These are phyloP conservation scores for Stigmatopora argus DNA, from an alignment of 2,113 vertebrate genomes.

Conservation along the genomic window DNA sequence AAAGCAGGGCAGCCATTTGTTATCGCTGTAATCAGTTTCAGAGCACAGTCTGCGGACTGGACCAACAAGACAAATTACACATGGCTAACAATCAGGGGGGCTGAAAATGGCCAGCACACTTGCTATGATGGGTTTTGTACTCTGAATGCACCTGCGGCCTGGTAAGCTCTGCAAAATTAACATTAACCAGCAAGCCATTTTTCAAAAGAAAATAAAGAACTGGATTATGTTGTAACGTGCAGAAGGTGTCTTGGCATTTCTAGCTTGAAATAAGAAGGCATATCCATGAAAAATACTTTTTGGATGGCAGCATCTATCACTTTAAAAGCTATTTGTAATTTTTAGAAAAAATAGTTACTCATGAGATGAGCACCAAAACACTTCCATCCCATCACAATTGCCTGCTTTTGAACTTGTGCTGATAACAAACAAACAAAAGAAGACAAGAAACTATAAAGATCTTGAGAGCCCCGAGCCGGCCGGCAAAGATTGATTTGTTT, in stretches of 20 bases:
- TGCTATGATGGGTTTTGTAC: slow-evolving; percentile 62
- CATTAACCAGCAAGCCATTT: slow-evolving; percentile 49
- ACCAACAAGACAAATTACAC: slow-evolving; percentile 66
- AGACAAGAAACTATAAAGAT: neutral
- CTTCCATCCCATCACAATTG: too few species aligned
- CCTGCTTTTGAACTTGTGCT: too few species aligned
- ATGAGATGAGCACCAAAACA: too few species aligned
- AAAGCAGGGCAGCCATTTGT: slow-evolving; percentile 63
- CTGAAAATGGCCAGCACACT: slow-evolving; percentile 56
- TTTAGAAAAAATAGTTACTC: too few species aligned
- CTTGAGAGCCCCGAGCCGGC: neutral
- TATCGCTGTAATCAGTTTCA: slow-evolving; percentile 71
- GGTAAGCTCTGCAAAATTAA: slow-evolving; percentile 66
- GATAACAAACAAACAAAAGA: neutral
- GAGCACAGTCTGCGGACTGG: slow-evolving; percentile 53
- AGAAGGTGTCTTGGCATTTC: too few species aligned
- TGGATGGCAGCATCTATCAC: too few species aligned
- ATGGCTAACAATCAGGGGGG: slow-evolving; percentile 65
- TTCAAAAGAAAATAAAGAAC: slow-evolving; percentile 32
- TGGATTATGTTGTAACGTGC: slow-evolving; percentile 9
- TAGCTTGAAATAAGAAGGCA: too few species aligned
- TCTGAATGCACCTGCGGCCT: slow-evolving; percentile 61
- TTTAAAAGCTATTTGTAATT: too few species aligned
- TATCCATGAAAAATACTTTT: too few species aligned
- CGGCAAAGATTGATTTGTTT: neutral